A percentile compares a stretch with the other conserved stretches of the same genome.
Evolutionary conservation across 2,888 invertebrate species (phyloP).

Genomic region (Calameuta idolon): DNA sequence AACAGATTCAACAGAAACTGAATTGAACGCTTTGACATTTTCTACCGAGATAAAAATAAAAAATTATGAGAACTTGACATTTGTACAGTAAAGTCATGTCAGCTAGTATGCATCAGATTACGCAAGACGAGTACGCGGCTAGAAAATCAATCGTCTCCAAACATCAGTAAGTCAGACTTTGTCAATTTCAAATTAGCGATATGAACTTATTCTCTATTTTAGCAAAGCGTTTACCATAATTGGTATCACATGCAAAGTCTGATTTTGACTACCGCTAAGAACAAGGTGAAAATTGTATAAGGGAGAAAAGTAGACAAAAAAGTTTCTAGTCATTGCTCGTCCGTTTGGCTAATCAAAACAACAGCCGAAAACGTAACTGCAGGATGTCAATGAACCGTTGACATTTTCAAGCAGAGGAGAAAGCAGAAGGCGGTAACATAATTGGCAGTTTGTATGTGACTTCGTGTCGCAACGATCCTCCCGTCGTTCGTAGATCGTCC

Average conservation of each 20-base stretch:
- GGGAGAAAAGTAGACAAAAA: conserved; percentile 1
- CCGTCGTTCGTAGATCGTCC: not conserved
- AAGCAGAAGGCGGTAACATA: conserved; percentile 59
- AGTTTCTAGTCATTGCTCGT: not conserved
- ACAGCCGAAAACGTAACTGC: conserved; percentile 20
- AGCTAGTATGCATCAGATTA: not conserved
- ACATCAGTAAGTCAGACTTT: not conserved
- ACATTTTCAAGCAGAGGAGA: conserved; percentile 63
- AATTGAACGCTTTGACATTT: not conserved
- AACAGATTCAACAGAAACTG: not conserved
- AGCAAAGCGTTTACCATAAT: not conserved
- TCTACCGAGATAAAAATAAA: not conserved
- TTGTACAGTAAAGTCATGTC: not conserved
- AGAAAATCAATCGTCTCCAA: not conserved
- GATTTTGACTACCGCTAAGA: not conserved
- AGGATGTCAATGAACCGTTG: conserved; percentile 56
- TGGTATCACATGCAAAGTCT: not conserved
- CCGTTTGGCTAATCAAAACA: conserved; percentile 8
- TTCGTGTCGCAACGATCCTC: conserved; percentile 40
- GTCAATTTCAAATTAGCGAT: not conserved
- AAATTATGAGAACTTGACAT: not conserved
- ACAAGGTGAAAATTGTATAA: not conserved
- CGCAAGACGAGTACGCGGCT: not conserved
- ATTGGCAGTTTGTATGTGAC: conserved; percentile 49
- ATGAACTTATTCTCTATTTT: not conserved